Base-by-base conservation (phyloP, 2,113 vertebrate species). In the Dendrocopos noguchii region DNA sequence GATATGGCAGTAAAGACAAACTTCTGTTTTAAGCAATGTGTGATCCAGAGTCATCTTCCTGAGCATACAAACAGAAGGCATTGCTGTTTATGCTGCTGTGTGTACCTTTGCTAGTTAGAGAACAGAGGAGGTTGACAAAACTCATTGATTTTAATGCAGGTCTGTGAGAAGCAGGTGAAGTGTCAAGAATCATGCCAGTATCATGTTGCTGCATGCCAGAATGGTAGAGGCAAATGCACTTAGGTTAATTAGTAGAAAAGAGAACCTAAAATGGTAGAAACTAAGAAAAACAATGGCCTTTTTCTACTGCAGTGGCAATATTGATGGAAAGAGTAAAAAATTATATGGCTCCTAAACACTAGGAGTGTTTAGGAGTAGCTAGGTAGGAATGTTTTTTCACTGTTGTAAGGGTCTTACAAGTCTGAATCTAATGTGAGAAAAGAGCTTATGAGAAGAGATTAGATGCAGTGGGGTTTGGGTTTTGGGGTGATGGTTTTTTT, bases 151-250 rank as follows among this genome's bases (percentile, higher is more conserved):
- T 90, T 88, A 66, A 53, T 93, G 90, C 46, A 93, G 55, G 59
- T 83, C 76, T 80, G 44, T 75, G 84, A 89, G 68, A 83, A 94
- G 57, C 44, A 33, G 90, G 86, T 86, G 76, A 94, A 95, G 68
- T 90, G 90, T 95, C 70, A 92, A 92, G 94, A 85, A 81, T 90
- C 82, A 76, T 15, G 82, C 84, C 79, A 87, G 61, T 92, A 89
- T 96, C 70, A 75, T 94, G 90, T 93, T 95, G 73, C 87, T 78
- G 80, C 70, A 77, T 85, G 95, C 91, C 93, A 95, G 90, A 80
- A 80, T 84, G 28, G 70, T 80, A 83, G 61, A 92, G 70, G 65
- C 61, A 85, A 91, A 83, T 80, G 89, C 91, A 94, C 89, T 96
- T 88, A 87, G 94, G 57, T 87, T 96, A 91, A 95, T 95, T 96